Base-by-base conservation (phyloP, 2,888 invertebrate genomes). In the Protophormia terraenovae region DNA sequence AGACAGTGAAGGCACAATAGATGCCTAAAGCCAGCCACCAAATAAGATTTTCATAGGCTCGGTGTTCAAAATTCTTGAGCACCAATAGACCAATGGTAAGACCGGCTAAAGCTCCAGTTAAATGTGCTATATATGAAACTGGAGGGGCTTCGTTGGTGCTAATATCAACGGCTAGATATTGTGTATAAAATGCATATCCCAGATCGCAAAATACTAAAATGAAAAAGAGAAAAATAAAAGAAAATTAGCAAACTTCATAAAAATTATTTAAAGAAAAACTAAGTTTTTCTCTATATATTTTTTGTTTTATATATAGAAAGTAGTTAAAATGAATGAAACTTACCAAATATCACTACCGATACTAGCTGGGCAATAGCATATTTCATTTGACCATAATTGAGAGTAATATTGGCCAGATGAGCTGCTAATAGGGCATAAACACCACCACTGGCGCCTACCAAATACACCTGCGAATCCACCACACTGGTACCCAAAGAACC, bases 361-460 rank as follows among this genome's bases (percentile, higher is more conserved):
- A 98, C 95, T 87, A 99, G 94, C 89, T 98, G 94, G 88, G 97
- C 95, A 79, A 98, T 95, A 75, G 98, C 98, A 92, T 98, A 97
- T 90, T 98, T 97, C 98, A 98, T 98, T 91, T 97, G 97, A 91
- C 97, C 97, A 94, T 97, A 98, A 93, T 98, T 98, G 87, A 99
- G 94, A 89, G 98, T 94, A 58, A 99, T 97, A 93, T 99, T 98
- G 87, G 99, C 98, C 88, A 99, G 94, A 93, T 99, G 99, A 47
- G 99, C 99, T 2, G 98, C 98, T 62, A 99, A 93, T 29, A 99
- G 94, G n/a, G 99, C 98, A 93, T 99, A 99, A 69, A 99, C 99
- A 1, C 99, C 99, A 32, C 98, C 99, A 73, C 98, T 98, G 8
- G 99, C 98, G 69, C 99, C 99, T 75, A 98, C 98, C 87, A 99